phyloP scores from a whole-genome alignment of 1,140 invertebrate species.

The Tetranychus cinnabarinus region DNA sequence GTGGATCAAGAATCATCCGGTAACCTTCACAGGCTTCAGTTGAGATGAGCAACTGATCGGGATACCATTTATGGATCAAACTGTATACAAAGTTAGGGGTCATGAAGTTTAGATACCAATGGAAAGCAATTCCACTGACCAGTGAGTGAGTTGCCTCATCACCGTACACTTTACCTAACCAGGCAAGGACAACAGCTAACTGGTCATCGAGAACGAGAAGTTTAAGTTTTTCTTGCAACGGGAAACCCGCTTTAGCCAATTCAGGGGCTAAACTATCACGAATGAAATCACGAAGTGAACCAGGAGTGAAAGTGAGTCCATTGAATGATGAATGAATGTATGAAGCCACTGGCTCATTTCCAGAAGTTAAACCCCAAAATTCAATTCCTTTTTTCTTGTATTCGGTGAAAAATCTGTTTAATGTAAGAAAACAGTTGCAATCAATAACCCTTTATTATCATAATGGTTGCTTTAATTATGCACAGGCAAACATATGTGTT shows the following conservation, averaged over 20 bases:
- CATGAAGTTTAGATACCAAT: slow-evolving; percentile 34
- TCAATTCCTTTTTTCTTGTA: slow-evolving; percentile 28
- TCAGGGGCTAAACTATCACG: neutral
- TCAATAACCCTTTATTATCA: too few species aligned
- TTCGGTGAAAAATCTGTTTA: slow-evolving; percentile 29
- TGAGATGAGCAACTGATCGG: slow-evolving; percentile 41
- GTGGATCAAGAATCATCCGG: neutral
- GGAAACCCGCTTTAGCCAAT: slow-evolving; percentile 18
- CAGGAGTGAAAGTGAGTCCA: neutral
- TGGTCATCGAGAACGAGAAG: slow-evolving; percentile 5
- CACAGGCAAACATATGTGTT: too few species aligned
- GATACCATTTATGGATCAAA: slow-evolving; percentile 22
- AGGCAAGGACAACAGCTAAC: neutral
- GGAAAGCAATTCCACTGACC: slow-evolving; percentile 23
- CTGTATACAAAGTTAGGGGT: slow-evolving; percentile 15
- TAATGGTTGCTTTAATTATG: too few species aligned
- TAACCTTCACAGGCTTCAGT: slow-evolving; percentile 23
- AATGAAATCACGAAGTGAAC: neutral
- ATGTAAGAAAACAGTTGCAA: too few species aligned
- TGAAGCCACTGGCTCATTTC: slow-evolving; percentile 30
- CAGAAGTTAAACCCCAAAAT: slow-evolving; percentile 35
- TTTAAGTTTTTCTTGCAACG: slow-evolving; percentile 8
- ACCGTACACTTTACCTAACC: slow-evolving; percentile 4
- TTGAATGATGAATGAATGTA: neutral
- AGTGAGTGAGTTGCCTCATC: slow-evolving; percentile 3